Base-by-base conservation (phyloP, 1,140 invertebrate genomes). In the Zaprionus tsacasi region DNA sequence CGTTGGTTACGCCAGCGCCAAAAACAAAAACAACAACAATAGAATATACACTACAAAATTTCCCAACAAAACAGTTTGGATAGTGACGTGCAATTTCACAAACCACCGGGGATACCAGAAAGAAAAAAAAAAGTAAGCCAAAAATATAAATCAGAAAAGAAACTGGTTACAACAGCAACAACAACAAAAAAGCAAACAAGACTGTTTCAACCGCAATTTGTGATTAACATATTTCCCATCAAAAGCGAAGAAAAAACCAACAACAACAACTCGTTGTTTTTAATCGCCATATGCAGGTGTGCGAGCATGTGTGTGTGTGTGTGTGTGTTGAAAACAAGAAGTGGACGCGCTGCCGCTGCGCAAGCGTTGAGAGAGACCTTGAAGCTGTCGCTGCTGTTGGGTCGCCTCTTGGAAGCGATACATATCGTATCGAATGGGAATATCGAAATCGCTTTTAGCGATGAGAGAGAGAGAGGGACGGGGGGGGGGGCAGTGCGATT, bases 181-280 rank as follows among this genome's bases (percentile, higher is more conserved):
- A 21, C 21, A 21, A 21, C 21, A 21, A 64, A 11, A 35, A 65
- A 65, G 11, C 38, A 36, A 71, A 64, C 21, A 43, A 58, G 56
- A 63, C 63, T 55, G 60, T 75, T 68, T 74, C 40, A 81, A 65
- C 67, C 77, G 52, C 81, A 75, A 64, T 76, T 77, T 86, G 72
- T 82, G 76, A 89, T 88, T 88, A 83, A 83, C 83, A 88, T 88
- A 88, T 89, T 88, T 88, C 83, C 85, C 83, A 88, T 88, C 83
- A 78, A 86, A 86, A 50, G 17, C 8, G 7, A 50, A 50, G 15
- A 21, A 50, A 50, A 50, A 30, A 6, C 12, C 38, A 40, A n/a
- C 38, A 50, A 50, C 45, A 50, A 50, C 45, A 70, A 70, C 48
- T 64, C 52, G 67, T 54, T 70, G 67, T 78, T 79, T 85, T 85